These are phyloP conservation scores for Nycticebus coucang DNA, from an alignment of 2,113 vertebrate species.

Conservation along the genomic window DNA sequence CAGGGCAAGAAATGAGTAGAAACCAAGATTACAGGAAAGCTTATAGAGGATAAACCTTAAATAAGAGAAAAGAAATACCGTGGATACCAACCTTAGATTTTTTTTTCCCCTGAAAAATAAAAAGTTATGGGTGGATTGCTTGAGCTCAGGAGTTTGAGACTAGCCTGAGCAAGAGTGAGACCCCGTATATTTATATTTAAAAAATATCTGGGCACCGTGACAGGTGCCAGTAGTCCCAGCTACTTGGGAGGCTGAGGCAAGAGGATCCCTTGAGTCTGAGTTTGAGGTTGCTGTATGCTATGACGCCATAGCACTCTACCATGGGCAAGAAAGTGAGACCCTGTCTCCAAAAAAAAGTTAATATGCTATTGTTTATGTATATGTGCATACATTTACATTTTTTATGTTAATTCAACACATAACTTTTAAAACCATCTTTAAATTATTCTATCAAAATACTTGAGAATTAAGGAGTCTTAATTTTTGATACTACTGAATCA, in stretches of 20 bases:
- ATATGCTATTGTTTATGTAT: conserved; percentile 1
- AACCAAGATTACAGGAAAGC: neutral
- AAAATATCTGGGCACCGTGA: too few relatives aligned
- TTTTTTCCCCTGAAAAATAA: conserved; percentile 11
- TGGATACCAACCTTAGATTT: neutral
- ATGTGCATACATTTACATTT: conserved; percentile 27
- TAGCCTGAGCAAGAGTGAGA: too few relatives aligned
- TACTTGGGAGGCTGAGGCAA: too few relatives aligned
- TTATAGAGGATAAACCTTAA: neutral
- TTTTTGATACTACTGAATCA: conserved; percentile 33
- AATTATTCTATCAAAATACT: conserved; percentile 26
- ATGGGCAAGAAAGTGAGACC: too few relatives aligned
- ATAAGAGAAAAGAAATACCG: neutral
- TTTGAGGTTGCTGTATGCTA: too few relatives aligned
- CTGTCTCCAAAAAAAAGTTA: neutral
- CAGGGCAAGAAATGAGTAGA: neutral
- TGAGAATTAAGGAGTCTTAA: conserved; percentile 50
- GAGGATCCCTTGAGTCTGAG: too few relatives aligned
- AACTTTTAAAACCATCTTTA: conserved; percentile 1
- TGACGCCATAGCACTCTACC: too few relatives aligned
- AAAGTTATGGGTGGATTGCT: neutral
- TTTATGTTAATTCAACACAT: neutral
- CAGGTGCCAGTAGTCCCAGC: too few relatives aligned
- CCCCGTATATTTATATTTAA: too few relatives aligned
- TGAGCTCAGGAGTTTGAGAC: neutral